Evolutionary conservation across 1,140 invertebrate genomes (phyloP).

Genomic region (Lordiphosa stackelbergi): DNA sequence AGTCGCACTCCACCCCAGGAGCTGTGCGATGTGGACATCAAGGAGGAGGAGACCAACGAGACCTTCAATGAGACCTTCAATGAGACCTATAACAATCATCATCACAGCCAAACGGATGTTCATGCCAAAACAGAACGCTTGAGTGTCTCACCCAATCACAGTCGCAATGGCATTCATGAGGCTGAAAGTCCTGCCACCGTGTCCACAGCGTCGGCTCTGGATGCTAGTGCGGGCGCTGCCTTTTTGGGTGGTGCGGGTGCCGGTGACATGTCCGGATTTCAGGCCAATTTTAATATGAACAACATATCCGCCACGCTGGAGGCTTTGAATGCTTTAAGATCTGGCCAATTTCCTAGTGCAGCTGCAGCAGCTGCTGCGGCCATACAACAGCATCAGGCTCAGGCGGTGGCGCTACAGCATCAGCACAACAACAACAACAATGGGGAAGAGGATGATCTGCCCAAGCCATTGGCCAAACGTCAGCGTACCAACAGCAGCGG

Average conservation of each 20-base stretch:
- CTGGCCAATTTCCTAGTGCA: conserved; percentile 64
- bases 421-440: conserved; percentile 51
- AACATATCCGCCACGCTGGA: conserved; percentile 76
- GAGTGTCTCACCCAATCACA: conserved; percentile 68
- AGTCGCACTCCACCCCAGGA: conserved; percentile 74
- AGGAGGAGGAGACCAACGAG: conserved; percentile 73
- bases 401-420: conserved; percentile 44
- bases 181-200: conserved; percentile 53
- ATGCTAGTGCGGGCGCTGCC: conserved; percentile 40
- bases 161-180: conserved; percentile 63
- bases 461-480: conserved; percentile 55
- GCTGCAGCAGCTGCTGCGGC: conserved; percentile 68
- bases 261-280: conserved; percentile 56
- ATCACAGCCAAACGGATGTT: conserved; percentile 48
- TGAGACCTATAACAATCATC: conserved; percentile 56
- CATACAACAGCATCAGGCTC: conserved; percentile 67
- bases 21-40: conserved; percentile 75
- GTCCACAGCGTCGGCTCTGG: conserved; percentile 33
- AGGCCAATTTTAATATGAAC: conserved; percentile 70
- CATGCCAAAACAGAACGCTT: conserved; percentile 53
- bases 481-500: conserved; percentile 65
- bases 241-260: conserved; percentile 41
- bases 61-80: conserved; percentile 75
- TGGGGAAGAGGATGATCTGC: conserved; percentile 49
- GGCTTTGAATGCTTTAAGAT: conserved; percentile 68